Evolutionary conservation across 2,113 vertebrate species (phyloP).

Genomic region (Petrocephalus zakoni): DNA sequence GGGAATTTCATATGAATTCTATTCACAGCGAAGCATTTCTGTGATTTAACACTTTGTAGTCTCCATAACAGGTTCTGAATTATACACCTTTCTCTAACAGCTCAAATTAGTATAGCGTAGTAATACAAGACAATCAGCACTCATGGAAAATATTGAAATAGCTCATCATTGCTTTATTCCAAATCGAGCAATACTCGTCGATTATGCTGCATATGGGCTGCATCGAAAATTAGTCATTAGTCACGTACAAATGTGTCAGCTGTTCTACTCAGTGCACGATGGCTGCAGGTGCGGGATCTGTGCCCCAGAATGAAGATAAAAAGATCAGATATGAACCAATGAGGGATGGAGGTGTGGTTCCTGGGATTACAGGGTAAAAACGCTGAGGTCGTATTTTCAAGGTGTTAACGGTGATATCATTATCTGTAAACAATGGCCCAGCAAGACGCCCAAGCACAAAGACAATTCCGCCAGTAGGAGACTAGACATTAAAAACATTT

Average conservation of each 20-base stretch:
- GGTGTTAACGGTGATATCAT: slow-evolving; percentile 7
- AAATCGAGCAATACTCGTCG: neutral
- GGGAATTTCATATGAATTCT: neutral
- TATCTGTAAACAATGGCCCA: slow-evolving; percentile 20
- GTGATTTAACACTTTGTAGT: neutral
- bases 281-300: neutral
- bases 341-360: neutral
- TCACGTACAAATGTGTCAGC: neutral
- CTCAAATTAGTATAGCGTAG: neutral
- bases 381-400: slow-evolving; percentile 15
- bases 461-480: neutral
- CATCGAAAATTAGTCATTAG: neutral
- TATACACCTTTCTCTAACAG: neutral
- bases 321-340: neutral
- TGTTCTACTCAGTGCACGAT: neutral
- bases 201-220: neutral
- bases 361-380: neutral
- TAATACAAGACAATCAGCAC: neutral
- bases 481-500: neutral
- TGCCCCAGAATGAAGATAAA: neutral
- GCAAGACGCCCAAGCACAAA: neutral
- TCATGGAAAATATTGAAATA: neutral
- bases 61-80: neutral
- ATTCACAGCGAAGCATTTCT: neutral
- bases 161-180: neutral